These are phyloP conservation scores for Vesta saturnalis DNA, from an alignment of 2,888 invertebrate species.

Conservation along the genomic window DNA sequence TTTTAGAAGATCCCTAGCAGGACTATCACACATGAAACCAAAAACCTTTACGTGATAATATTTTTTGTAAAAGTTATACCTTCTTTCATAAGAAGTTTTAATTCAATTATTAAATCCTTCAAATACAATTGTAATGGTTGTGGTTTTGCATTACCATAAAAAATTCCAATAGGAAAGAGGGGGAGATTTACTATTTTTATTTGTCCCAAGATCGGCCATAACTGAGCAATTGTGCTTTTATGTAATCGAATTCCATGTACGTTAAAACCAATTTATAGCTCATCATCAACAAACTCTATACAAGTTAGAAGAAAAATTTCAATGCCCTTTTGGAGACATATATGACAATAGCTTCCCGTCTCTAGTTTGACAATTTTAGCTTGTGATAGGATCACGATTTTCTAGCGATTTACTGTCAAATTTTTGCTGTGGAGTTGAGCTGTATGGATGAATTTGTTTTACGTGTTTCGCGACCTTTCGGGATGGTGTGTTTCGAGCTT, in stretches of 20 bases:
- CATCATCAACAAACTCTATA: conserved; percentile 6
- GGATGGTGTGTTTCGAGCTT: no score
- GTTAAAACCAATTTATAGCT: conserved; percentile 10
- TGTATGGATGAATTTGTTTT: no score
- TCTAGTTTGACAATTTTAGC: no score
- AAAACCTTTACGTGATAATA: conserved; percentile 15
- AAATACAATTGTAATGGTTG: conserved; percentile 34
- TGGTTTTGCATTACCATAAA: conserved; percentile 41
- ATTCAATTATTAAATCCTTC: conserved; percentile 38
- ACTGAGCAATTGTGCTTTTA: conserved; percentile 2
- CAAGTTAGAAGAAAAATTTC: neutral
- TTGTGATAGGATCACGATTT: no score
- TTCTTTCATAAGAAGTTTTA: conserved; percentile 18
- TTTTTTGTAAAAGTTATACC: conserved; percentile 15
- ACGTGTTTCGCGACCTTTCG: no score
- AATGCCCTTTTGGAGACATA: conserved; percentile 6
- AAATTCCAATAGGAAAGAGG: conserved; percentile 38
- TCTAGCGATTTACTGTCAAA: no score
- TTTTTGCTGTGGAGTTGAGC: no score
- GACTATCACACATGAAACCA: conserved; percentile 18
- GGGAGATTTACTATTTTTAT: conserved; percentile 7
- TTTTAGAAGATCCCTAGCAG: conserved; percentile 25
- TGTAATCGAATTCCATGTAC: conserved; percentile 10
- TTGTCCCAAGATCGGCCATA: conserved; percentile 14
- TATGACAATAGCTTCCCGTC: no score